Evolutionary conservation across 2,888 invertebrate species (phyloP), one percentile per base, ranked within the genome.

Genomic region (Lasioglossum lativentre): DNA sequence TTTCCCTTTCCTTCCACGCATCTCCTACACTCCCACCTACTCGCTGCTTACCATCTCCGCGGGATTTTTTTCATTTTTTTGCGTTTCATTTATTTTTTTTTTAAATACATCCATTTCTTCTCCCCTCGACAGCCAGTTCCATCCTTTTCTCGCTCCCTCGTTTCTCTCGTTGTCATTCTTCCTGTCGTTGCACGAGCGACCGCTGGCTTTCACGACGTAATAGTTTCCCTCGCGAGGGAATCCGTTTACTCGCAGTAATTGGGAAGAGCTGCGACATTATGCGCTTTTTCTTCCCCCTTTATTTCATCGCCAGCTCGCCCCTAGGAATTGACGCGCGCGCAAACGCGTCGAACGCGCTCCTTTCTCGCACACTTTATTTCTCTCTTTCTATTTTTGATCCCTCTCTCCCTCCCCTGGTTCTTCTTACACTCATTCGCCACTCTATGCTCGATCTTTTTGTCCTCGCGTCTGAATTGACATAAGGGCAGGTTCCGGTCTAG

Each of bases 191-290:
- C 78, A 78, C 86, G 82, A 75, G 74, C 88, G 78, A 84, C 84
- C 82, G 80, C 76, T 85, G 83, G 88, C 89, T 88, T 91, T 90
- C 88, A 83, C 88, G 86, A 81, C 87, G 86, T 87, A 90, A 88
- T 87, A 90, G 90, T 90, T 90, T 88, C 84, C 85, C 88, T 85
- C 79, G 42, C 88, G 77, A 83, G 88, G 80, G 86, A 88, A 87
- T 88, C 87, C 87, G 88, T 88, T 88, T 88, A 88, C 83, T 88
- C 89, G 88, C 82, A 86, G 89, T 89, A 89, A 89, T 88, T 88
- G 89, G 88, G 86, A 86, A 88, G 89, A 88, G 88, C 82, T 56
- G 86, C 86, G 84, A 87, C 86, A 87, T 87, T 86, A 83, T 85
- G 85, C 87, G 81, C 84, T 83, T 83, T 87, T 87, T 85, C 82